A percentile compares a stretch with the other conserved stretches of the same genome.
These are phyloP conservation scores for Cossypha polioptera DNA, from an alignment of 2,797 vertebrate genomes.

Conservation along the genomic window DNA sequence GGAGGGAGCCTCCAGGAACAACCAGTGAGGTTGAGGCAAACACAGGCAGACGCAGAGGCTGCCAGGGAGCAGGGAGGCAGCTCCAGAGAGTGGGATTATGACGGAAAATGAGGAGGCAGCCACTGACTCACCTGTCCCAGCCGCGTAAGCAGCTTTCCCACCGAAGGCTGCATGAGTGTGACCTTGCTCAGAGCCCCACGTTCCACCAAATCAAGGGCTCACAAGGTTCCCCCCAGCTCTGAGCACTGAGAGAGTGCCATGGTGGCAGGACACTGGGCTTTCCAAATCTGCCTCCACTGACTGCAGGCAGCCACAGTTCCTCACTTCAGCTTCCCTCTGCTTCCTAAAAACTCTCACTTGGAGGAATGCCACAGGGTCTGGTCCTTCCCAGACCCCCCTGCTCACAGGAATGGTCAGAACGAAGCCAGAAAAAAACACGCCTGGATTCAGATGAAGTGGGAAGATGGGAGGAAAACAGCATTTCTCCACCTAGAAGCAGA, in stretches of 20 bases:
- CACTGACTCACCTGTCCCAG: conserved; percentile 13
- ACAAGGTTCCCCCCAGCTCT: background rate
- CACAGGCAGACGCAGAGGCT: background rate
- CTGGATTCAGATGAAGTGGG: rapidly evolving
- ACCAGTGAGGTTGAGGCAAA: background rate
- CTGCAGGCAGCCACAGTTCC: background rate
- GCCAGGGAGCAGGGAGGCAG: background rate
- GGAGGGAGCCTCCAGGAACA: background rate
- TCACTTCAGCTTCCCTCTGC: background rate
- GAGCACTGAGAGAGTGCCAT: rapidly evolving
- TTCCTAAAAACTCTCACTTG: background rate
- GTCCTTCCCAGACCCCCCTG: background rate
- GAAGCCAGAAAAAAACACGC: rapidly evolving
- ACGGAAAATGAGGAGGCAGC: background rate
- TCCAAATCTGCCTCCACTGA: background rate
- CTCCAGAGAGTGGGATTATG: background rate
- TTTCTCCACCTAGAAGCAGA: background rate
- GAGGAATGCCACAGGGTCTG: background rate
- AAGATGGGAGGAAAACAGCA: background rate
- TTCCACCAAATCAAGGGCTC: rapidly evolving
- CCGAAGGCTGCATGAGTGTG: background rate
- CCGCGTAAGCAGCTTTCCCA: background rate
- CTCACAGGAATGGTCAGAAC: background rate
- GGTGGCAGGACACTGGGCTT: background rate
- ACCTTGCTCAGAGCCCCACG: background rate